phyloP scores from a whole-genome alignment of 2,797 vertebrate genomes.

The Myotis pilosus region DNA sequence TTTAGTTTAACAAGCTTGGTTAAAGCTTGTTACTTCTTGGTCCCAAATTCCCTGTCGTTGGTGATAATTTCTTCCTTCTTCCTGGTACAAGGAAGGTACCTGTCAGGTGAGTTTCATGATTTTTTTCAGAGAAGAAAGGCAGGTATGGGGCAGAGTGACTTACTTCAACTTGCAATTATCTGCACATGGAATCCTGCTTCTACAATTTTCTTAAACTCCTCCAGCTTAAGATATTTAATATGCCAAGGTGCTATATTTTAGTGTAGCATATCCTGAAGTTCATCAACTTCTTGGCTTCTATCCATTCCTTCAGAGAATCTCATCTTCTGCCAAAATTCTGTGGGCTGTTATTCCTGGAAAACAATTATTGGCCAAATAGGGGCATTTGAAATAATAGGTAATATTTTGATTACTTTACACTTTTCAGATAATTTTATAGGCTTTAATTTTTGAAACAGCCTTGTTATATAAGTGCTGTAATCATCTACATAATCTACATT shows the following conservation, averaged over 20 bases:
- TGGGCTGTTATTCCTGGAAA: not conserved
- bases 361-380: not conserved
- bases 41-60: not conserved
- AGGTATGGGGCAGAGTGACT: not conserved
- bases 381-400: not conserved
- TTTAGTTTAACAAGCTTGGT: not conserved
- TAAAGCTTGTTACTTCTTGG: not conserved
- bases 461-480: not conserved
- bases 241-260: not conserved
- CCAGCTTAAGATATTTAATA: not conserved
- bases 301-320: not conserved
- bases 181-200: not conserved
- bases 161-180: not conserved
- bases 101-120: not conserved
- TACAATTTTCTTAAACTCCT: not conserved
- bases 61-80: not conserved
- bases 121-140: not conserved
- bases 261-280: not conserved
- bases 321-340: not conserved
- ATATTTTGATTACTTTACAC: not conserved
- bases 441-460: not conserved
- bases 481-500: not conserved
- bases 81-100: not conserved
- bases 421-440: not conserved
- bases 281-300: not conserved